These are phyloP conservation scores for Pectinophora gossypiella DNA, from an alignment of 1,140 invertebrate genomes.

Conservation along the genomic window DNA sequence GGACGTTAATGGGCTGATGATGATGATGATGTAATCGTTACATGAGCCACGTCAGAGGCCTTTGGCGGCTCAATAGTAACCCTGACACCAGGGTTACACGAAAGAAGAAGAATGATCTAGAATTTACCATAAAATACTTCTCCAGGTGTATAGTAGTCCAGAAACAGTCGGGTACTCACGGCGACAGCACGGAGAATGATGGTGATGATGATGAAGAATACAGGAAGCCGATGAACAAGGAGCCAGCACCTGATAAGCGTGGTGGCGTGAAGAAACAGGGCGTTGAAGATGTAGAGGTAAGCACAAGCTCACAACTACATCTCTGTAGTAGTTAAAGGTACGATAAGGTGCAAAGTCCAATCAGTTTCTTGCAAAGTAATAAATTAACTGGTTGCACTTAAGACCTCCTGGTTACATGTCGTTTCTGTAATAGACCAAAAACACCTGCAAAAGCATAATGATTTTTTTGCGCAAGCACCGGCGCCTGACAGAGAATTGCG, in stretches of 20 bases:
- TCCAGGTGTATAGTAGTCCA: slow-evolving; percentile 79
- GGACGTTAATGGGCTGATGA: no score
- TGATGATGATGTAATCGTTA: no score
- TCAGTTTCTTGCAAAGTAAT: neutral
- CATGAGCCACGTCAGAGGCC: no score
- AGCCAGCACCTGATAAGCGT: slow-evolving; percentile 13
- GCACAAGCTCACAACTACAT: no score
- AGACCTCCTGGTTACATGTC: no score
- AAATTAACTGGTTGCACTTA: no score
- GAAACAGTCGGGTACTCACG: slow-evolving; percentile 48
- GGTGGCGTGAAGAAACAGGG: neutral
- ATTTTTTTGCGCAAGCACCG: no score
- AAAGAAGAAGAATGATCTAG: neutral
- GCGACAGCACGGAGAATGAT: slow-evolving; percentile 33
- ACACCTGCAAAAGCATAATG: no score
- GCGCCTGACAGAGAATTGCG: no score
- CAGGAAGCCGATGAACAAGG: slow-evolving; percentile 18
- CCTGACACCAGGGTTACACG: no score
- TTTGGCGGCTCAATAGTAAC: no score
- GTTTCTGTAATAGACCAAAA: no score
- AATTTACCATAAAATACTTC: slow-evolving; percentile 9
- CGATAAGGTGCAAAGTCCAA: neutral
- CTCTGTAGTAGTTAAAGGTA: neutral
- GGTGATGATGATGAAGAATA: slow-evolving; percentile 30
- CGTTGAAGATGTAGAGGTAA: slow-evolving; percentile 17